Evolutionary conservation across 1,140 invertebrate species (phyloP).

Genomic region (Psix sp.): DNA sequence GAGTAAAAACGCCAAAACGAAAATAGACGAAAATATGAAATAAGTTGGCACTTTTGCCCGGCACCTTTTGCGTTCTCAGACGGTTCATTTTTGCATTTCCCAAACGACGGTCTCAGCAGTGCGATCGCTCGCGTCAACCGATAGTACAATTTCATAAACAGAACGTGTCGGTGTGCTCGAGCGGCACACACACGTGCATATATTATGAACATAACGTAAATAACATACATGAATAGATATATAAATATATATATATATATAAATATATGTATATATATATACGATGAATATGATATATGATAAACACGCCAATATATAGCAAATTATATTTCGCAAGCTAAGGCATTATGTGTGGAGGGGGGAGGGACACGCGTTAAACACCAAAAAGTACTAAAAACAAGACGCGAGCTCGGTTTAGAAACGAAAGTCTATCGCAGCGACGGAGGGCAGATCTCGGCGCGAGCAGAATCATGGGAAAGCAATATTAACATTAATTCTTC

Average conservation of each 20-base stretch:
- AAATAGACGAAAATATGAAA: too few relatives aligned
- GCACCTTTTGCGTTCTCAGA: slow-evolving; percentile 23
- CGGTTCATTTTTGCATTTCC: slow-evolving; percentile 24
- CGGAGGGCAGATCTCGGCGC: slow-evolving; percentile 13
- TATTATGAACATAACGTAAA: slow-evolving; percentile 5
- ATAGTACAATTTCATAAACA: slow-evolving; percentile 60
- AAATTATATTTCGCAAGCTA: slow-evolving; percentile 37
- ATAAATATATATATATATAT: slow-evolving; percentile 26
- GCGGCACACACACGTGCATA: too few relatives aligned
- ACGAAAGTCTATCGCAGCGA: background rate
- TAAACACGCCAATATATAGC: slow-evolving; percentile 40
- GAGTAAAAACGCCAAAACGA: too few relatives aligned
- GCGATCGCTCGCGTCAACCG: slow-evolving; percentile 51
- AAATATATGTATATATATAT: slow-evolving; percentile 19
- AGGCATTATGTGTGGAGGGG: slow-evolving; percentile 24
- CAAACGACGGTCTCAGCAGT: slow-evolving; percentile 38
- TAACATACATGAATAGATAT: slow-evolving; percentile 19
- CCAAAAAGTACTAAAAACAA: slow-evolving; percentile 25
- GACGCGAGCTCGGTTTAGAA: background rate
- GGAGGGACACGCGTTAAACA: slow-evolving; percentile 22
- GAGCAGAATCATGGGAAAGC: too few relatives aligned
- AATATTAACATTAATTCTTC: too few relatives aligned
- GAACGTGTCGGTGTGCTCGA: too few relatives aligned
- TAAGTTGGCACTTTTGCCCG: slow-evolving; percentile 10
- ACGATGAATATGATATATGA: slow-evolving; percentile 7